A percentile compares a stretch with the other conserved stretches of the same genome.
Conservation (phyloP, 2,888 invertebrate genomes). For the Chalcis sispes region DNA sequence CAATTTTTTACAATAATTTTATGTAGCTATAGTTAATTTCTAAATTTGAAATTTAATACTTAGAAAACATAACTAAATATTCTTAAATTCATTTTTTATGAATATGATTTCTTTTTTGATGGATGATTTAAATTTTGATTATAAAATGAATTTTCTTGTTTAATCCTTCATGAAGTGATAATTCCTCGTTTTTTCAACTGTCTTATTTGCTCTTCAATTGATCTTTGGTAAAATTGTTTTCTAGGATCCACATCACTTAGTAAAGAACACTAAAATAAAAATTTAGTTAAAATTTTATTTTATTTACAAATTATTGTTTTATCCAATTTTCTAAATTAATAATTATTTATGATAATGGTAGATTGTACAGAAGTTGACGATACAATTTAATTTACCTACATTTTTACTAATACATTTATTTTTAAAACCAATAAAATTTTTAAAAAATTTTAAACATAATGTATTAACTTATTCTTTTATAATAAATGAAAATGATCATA, state of each 20-base stretch:
- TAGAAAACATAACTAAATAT: not conserved
- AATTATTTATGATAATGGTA: too few species aligned
- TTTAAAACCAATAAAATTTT: too few species aligned
- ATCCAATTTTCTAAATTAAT: too few species aligned
- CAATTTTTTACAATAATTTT: not conserved
- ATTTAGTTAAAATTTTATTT: not conserved
- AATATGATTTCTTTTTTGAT: slow-evolving; percentile 11
- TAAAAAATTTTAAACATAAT: too few species aligned
- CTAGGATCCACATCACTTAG: slow-evolving; percentile 64
- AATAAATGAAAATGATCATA: too few species aligned
- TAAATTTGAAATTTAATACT: not conserved
- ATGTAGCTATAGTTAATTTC: not conserved
- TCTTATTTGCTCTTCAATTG: slow-evolving; percentile 59
- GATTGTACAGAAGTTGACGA: too few species aligned
- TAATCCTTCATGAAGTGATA: slow-evolving; percentile 36
- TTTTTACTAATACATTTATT: too few species aligned
- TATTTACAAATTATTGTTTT: not conserved
- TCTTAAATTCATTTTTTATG: slow-evolving; percentile 1
- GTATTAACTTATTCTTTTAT: too few species aligned
- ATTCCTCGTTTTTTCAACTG: slow-evolving; percentile 62
- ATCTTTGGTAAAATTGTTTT: slow-evolving; percentile 60
- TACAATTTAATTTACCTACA: too few species aligned
- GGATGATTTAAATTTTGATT: slow-evolving; percentile 5
- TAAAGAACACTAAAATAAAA: slow-evolving; percentile 63
- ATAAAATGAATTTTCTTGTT: slow-evolving; percentile 2